Evolutionary conservation across 2,113 vertebrate species (phyloP).

Genomic region (Chamaetylas fuelleborni): DNA sequence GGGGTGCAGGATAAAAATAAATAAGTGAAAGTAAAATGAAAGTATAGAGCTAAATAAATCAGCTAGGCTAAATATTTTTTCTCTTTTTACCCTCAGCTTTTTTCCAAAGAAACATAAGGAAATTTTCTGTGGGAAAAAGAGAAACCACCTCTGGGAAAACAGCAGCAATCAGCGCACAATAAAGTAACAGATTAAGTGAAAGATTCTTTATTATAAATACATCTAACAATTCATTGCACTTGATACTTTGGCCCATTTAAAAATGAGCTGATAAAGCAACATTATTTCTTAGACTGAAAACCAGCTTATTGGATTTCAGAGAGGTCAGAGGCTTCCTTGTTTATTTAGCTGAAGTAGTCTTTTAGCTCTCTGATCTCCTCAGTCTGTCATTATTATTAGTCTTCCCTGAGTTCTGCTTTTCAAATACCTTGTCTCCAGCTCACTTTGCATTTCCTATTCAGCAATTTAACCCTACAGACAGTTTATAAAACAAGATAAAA

Average conservation of each 20-base stretch:
- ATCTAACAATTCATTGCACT: background rate
- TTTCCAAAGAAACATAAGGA: background rate
- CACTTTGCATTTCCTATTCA: conserved; percentile 53
- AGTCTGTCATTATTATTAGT: conserved; percentile 11
- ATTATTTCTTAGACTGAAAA: background rate
- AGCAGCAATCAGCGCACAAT: background rate
- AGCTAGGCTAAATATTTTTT: background rate
- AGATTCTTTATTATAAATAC: background rate
- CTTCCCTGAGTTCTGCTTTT: conserved; percentile 38
- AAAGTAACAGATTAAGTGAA: background rate
- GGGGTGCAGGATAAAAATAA: background rate
- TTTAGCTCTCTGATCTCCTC: conserved; percentile 43
- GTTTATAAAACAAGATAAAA: conserved; percentile 66
- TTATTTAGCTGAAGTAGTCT: conserved; percentile 41
- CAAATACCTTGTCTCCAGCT: conserved; percentile 50
- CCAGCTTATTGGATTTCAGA: background rate
- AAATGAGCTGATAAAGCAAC: conserved; percentile 5
- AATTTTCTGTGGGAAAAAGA: background rate
- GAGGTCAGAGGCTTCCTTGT: conserved; percentile 40
- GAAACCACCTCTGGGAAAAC: background rate
- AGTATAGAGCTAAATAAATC: background rate
- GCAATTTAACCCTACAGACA: conserved; percentile 52
- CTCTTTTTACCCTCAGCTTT: background rate
- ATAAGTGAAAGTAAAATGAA: background rate
- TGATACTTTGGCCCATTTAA: conserved; percentile 11